These are phyloP conservation scores for Bothrops jararaca DNA, from an alignment of 2,113 vertebrate genomes.

Conservation along the genomic window DNA sequence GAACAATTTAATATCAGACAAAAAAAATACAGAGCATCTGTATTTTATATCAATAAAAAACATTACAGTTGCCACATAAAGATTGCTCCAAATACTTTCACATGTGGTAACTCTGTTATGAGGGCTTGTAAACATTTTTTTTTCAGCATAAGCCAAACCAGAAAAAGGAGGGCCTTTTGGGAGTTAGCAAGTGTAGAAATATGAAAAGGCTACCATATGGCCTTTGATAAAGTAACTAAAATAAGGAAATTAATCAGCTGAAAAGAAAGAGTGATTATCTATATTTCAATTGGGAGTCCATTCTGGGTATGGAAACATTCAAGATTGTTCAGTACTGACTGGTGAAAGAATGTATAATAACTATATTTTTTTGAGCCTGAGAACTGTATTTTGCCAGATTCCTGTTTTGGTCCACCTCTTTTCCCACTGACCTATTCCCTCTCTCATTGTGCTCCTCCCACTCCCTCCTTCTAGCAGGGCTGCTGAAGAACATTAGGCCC, in stretches of 20 bases:
- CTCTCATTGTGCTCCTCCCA: background rate
- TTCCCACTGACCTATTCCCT: background rate
- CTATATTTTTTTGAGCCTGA: background rate
- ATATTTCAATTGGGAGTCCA: background rate
- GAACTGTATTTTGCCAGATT: background rate
- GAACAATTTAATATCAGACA: background rate
- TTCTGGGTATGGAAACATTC: background rate
- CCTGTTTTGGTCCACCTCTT: background rate
- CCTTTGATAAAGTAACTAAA: background rate
- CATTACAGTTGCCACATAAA: background rate
- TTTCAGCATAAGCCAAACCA: background rate
- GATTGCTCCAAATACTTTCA: background rate
- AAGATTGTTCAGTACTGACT: background rate
- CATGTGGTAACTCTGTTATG: background rate
- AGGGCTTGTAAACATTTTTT: background rate
- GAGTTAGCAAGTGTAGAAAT: background rate
- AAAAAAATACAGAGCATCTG: background rate
- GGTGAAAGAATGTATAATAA: background rate
- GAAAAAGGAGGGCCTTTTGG: background rate
- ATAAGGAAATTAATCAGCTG: background rate
- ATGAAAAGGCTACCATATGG: background rate
- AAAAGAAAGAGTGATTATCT: background rate
- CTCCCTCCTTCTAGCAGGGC: background rate
- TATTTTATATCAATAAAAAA: too few relatives aligned
- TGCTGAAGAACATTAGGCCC: background rate